Evolutionary conservation across 2,797 vertebrate species (phyloP).

Genomic region (Benthosema pterotum): DNA sequence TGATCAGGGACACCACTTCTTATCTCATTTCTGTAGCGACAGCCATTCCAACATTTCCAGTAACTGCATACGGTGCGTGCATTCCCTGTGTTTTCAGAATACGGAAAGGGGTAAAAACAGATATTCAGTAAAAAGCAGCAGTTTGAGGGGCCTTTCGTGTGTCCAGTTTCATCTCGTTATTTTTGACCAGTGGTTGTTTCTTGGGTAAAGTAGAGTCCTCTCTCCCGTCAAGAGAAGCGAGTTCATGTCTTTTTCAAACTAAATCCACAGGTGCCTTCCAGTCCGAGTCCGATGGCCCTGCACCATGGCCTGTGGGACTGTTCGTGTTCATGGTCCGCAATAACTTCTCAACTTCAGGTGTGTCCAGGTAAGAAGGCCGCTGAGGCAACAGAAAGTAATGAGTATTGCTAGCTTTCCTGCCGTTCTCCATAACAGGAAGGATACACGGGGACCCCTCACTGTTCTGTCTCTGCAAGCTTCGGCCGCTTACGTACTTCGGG

Average conservation of each 20-base stretch:
- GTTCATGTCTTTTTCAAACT: constrained; percentile 73
- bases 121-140: constrained; percentile 67
- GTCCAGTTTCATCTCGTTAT: constrained; percentile 49
- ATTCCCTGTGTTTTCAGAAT: constrained; percentile 71
- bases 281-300: constrained; percentile 49
- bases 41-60: constrained; percentile 70
- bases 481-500: constrained; percentile 92
- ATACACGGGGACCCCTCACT: constrained; percentile 94
- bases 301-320: constrained; percentile 64
- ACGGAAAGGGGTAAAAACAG: constrained; percentile 55
- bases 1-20: constrained; percentile 48
- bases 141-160: constrained; percentile 53
- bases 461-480: constrained; percentile 90
- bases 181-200: constrained; percentile 52
- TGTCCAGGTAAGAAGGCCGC: constrained; percentile 85
- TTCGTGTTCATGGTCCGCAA: constrained; percentile 81
- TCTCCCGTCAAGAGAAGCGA: constrained; percentile 36
- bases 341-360: constrained; percentile 80
- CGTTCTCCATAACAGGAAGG: constrained; percentile 92
- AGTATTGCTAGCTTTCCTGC: constrained; percentile 89
- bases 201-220: constrained; percentile 48
- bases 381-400: constrained; percentile 96
- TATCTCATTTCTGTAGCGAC: constrained; percentile 42
- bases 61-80: constrained; percentile 75
- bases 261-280: constrained; percentile 83